phyloP scores from a whole-genome alignment of 2,113 vertebrate genomes.

The Desmodus rotundus region DNA sequence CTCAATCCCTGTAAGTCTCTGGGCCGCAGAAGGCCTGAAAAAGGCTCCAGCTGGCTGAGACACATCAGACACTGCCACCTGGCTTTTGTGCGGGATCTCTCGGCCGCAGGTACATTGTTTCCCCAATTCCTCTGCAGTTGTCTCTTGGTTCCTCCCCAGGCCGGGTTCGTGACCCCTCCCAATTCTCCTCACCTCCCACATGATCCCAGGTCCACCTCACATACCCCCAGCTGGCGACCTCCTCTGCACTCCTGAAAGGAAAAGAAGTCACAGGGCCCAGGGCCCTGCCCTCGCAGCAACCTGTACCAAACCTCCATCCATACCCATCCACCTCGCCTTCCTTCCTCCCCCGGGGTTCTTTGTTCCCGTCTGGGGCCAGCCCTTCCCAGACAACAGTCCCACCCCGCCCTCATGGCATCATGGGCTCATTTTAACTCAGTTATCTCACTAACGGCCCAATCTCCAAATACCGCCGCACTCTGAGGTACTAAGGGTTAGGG shows the following conservation, averaged over 20 bases:
- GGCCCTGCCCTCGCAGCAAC: background rate
- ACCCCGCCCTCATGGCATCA: background rate
- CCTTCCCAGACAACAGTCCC: background rate
- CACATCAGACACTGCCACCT: background rate
- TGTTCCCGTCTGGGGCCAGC: background rate
- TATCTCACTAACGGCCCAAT: background rate
- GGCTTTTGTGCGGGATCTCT: rapidly evolving
- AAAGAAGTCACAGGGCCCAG: background rate
- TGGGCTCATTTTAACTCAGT: background rate
- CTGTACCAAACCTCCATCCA: background rate
- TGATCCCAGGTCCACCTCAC: background rate
- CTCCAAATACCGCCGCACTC: background rate
- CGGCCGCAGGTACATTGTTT: background rate
- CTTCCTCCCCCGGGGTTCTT: background rate
- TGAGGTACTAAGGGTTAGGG: background rate
- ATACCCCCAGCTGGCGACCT: background rate
- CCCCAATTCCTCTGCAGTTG: background rate
- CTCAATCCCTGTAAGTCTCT: background rate
- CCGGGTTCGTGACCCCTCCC: background rate
- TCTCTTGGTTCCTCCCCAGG: too few relatives aligned
- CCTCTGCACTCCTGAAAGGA: background rate
- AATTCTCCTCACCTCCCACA: background rate
- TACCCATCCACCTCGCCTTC: background rate
- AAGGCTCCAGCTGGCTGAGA: background rate
- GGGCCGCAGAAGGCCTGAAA: background rate